Base-by-base conservation (phyloP, 2,797 vertebrate genomes). In the Picus viridis region DNA sequence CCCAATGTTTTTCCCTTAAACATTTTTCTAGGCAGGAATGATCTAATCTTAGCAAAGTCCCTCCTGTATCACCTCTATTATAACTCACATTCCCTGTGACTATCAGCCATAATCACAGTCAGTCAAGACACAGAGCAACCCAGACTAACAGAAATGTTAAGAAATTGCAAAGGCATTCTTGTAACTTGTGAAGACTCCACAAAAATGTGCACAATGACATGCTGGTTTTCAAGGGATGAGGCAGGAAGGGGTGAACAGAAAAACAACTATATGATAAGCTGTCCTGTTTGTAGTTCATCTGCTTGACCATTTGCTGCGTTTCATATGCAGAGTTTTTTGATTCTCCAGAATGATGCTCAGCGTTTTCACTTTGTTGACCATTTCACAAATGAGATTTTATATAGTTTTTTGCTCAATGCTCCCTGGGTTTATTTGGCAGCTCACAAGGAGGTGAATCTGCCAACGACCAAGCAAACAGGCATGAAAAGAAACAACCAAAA, bases 11-110 rank as follows among this genome's bases (percentile, higher is more conserved):
- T 90, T 83, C 63, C 62, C 67, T 91, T 88, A 91, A 84, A 68
- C 74, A 92, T 68, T 45, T 88, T 91, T 92, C 90, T 85, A 93
- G 67, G 64, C 80, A 96, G 88, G 89, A 95, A 91, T 90, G 89
- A 81, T 90, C 93, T 91, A 88, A 69, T 64, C 73, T 81, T 65
- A 84, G 53, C 43, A 19, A 88, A 92, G 51, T 79, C 47, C 49
- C 63, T 86, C 72, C 4, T 13, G 30, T 53, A 77, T 53, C 64
- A 70, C 36, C 53, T 72, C 74, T 89, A 83, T 0, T 68, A 3
- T 32, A 68, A 88, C 24, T 80, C 53, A 79, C 36, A 22, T 75
- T 78, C 78, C 61, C 59, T 93, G 78, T 43, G 72, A 51, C 85
- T 88, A 93, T 92, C 92, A 97, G 86, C 91, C 77, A 71, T 10